phyloP scores from a whole-genome alignment of 53 echinoderm and acorn worm genomes.

The Holothuria leucospilota region DNA sequence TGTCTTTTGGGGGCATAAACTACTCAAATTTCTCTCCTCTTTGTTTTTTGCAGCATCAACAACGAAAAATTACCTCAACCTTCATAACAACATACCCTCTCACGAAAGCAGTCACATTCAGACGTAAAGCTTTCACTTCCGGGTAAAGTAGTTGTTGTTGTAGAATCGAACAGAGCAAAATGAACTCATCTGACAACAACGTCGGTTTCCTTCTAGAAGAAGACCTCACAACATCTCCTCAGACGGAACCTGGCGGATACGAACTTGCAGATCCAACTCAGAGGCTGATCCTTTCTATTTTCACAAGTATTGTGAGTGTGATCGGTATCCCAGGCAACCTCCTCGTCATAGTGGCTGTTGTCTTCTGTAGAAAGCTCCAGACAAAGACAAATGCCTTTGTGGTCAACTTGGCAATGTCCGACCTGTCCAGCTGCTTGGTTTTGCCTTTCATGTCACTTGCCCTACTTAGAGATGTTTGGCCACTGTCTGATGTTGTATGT shows the following conservation, averaged over 20 bases:
- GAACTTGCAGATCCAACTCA: background rate
- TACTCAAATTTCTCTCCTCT: too few species aligned
- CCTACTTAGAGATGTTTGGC: conserved; percentile 63
- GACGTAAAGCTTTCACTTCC: too few species aligned
- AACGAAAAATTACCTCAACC: too few species aligned
- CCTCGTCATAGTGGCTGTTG: conserved; percentile 66
- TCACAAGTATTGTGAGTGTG: conserved; percentile 44
- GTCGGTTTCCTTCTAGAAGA: too few species aligned
- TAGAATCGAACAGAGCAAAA: too few species aligned
- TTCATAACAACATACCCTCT: too few species aligned
- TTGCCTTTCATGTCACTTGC: conserved; percentile 53
- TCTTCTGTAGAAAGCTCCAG: conserved; percentile 61
- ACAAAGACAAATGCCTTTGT: conserved; percentile 77
- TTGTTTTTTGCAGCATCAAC: too few species aligned
- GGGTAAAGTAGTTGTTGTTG: too few species aligned
- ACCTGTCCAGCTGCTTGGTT: conserved; percentile 62
- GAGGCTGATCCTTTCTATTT: conserved; percentile 48
- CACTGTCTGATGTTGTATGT: conserved; percentile 53
- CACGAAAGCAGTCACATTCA: too few species aligned
- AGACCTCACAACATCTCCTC: too few species aligned
- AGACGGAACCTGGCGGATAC: background rate
- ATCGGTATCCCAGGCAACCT: conserved; percentile 65
- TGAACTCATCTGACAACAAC: too few species aligned
- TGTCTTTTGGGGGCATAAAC: too few species aligned
- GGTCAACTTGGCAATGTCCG: conserved; percentile 68